phyloP scores from a whole-genome alignment of 2,797 vertebrate genomes.

The Silurus lanzhouensis region DNA sequence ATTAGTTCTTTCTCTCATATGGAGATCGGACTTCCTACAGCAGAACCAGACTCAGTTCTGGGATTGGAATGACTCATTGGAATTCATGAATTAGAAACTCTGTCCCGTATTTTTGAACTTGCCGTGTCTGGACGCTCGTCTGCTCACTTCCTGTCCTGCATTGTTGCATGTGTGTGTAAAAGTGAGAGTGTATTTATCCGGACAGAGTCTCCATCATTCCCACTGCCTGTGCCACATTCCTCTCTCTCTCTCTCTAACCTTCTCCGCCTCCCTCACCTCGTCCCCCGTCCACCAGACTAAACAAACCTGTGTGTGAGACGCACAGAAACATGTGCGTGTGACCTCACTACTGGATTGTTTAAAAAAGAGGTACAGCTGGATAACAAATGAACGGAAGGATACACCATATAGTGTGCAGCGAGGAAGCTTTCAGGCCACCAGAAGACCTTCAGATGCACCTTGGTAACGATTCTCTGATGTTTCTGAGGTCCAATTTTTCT shows the following conservation, averaged over 20 bases:
- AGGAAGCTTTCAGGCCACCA: background rate
- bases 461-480: background rate
- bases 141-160: background rate
- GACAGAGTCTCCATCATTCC: conserved; percentile 66
- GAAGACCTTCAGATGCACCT: background rate
- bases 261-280: conserved; percentile 18
- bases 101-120: background rate
- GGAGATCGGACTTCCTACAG: background rate
- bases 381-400: background rate
- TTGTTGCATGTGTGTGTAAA: conserved; percentile 55
- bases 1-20: background rate
- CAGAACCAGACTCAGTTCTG: background rate
- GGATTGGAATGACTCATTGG: background rate
- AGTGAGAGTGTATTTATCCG: conserved; percentile 42
- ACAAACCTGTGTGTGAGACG: conserved; percentile 39
- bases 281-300: conserved; percentile 18
- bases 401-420: background rate
- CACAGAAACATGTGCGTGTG: conserved; percentile 35
- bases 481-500: background rate
- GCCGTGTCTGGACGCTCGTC: background rate
- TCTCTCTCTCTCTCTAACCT: conserved; percentile 30
- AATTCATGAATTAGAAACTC: background rate
- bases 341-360: background rate
- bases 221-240: conserved; percentile 48
- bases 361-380: background rate